These are phyloP conservation scores for Sphenopsis melanotis DNA, from an alignment of 2,797 vertebrate genomes.

Conservation along the genomic window DNA sequence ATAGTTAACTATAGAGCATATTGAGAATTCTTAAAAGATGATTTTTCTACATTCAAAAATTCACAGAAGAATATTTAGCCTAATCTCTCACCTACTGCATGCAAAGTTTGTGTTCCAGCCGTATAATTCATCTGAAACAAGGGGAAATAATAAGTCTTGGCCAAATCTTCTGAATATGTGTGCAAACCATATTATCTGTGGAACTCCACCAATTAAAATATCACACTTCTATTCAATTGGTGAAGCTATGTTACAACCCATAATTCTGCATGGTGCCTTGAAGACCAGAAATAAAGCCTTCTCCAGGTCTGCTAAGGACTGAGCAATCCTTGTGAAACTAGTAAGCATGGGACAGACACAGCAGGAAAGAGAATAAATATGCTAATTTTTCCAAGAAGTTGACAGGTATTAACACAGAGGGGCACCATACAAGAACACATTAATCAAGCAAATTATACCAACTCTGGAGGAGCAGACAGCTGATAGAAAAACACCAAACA, in stretches of 20 bases:
- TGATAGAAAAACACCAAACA: not conserved
- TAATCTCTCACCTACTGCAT: not conserved
- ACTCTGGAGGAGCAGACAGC: not conserved
- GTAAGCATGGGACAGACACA: not conserved
- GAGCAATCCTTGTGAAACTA: not conserved
- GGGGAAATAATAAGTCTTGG: not conserved
- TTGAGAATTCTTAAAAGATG: not conserved
- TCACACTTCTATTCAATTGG: not conserved
- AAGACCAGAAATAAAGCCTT: not conserved
- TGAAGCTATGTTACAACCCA: not conserved
- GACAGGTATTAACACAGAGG: slow-evolving; percentile 24
- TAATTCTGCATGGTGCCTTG: not conserved
- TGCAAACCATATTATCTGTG: not conserved
- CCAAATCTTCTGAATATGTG: not conserved
- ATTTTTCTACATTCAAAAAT: not conserved
- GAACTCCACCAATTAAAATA: not conserved
- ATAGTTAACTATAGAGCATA: not conserved
- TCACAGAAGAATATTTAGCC: not conserved
- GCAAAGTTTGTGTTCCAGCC: not conserved
- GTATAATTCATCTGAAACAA: not conserved
- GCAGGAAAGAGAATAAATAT: not conserved
- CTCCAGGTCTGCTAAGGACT: not conserved
- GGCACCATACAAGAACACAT: not conserved
- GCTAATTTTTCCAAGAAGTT: not conserved
- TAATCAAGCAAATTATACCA: slow-evolving; percentile 1